Evolutionary conservation across 2,797 vertebrate genomes (phyloP).

Genomic region (Syndactyla subalaris): DNA sequence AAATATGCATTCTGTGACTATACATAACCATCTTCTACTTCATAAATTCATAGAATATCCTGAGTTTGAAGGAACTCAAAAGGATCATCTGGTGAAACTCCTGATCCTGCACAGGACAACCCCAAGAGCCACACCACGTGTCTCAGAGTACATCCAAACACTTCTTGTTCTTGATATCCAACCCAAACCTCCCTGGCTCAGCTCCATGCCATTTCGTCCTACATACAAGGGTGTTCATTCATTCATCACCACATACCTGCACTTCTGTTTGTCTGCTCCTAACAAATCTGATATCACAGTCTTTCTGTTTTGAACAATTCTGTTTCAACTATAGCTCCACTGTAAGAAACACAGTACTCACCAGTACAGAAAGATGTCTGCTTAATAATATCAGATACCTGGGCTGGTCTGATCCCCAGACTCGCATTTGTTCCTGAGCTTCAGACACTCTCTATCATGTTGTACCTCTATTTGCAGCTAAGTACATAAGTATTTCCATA

Average conservation of each 20-base stretch:
- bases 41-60: background rate
- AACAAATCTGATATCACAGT: background rate
- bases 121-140: too few relatives aligned
- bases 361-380: background rate
- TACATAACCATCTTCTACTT: background rate
- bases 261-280: background rate
- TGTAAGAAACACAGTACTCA: background rate
- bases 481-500: background rate
- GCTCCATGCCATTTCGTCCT: background rate
- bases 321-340: background rate
- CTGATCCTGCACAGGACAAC: background rate
- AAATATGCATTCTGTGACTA: background rate
- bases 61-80: background rate
- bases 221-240: rapidly evolving
- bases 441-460: background rate
- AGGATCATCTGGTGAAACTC: rapidly evolving
- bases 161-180: background rate
- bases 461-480: background rate
- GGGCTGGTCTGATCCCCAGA: background rate
- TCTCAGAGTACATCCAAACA: rapidly evolving
- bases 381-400: background rate
- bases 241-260: background rate
- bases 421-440: background rate
- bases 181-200: rapidly evolving
- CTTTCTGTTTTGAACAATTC: background rate